Evolutionary conservation across 2,113 vertebrate genomes (phyloP), one percentile per base, ranked within the genome.

Genomic region (Aramus guarauna): DNA sequence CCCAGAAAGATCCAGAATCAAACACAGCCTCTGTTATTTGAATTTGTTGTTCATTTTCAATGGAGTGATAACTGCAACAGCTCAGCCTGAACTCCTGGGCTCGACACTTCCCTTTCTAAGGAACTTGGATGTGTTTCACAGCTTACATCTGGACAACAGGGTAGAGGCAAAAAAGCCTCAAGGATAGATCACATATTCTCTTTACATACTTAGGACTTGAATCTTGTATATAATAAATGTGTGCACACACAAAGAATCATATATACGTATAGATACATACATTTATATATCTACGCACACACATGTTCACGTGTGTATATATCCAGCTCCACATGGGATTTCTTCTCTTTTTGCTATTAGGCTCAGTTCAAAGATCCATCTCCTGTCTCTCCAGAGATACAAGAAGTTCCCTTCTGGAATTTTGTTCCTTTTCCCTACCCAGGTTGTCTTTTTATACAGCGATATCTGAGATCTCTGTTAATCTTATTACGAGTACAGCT

Each of bases 41-140:
- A 90, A 94, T 93, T 90, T 96, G 63, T 56, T 97, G 48, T 90
- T 89, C 12, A 2, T 93, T 97, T 97, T 96, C 85, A 97, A 8
- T 89, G 66, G 69, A 93, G 77, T 90, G 82, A 80, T 96, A 95
- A 92, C 80, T 94, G 78, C 83, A 96, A 52, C 68, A 95, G 50
- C 80, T 95, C 82, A 92, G 74, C 47, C 88, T 93, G 91, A 92
- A 52, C 83, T 5, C 45, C 41, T 82, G 93, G 50, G 56, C 79
- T 96, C 7, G 0, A 94, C 27, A 17, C 55, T 92, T 80, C 34
- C 53, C 7, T n/a, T 93, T 82, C 41, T 85, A 52, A 85, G 86
- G 43, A 86, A 55, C 76, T 92, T 95, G 92, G 82, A 91, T 80
- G 72, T 32, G 45, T 93, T 96, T 96, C 83, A 80, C 56, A 85